phyloP scores from a whole-genome alignment of 2,113 vertebrate genomes.

The Romanogobio albipinnatus region DNA sequence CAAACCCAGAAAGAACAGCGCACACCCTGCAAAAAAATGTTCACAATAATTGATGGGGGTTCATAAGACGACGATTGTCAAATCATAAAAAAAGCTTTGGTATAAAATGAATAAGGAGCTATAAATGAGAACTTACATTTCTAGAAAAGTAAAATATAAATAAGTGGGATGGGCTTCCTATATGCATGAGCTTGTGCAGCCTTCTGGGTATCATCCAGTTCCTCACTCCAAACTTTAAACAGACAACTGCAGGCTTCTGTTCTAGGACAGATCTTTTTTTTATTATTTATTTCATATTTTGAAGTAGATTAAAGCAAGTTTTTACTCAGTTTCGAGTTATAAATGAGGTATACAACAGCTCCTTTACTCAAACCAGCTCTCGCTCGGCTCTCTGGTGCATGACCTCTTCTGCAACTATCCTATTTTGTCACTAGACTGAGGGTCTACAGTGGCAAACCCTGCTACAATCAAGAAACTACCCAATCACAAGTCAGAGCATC shows the following conservation, averaged over 20 bases:
- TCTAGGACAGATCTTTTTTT: slow-evolving; percentile 66
- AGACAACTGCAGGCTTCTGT: slow-evolving; percentile 84
- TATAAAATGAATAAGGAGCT: slow-evolving; percentile 28
- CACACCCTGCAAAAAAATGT: slow-evolving; percentile 49
- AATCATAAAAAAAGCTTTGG: slow-evolving; percentile 65
- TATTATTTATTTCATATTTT: slow-evolving; percentile 61
- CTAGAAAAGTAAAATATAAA: slow-evolving; percentile 1
- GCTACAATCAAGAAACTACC: slow-evolving; percentile 32
- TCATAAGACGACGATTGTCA: slow-evolving; percentile 71
- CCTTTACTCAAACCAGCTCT: slow-evolving; percentile 75
- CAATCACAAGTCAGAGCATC: slow-evolving; percentile 36
- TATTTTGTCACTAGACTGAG: slow-evolving; percentile 60
- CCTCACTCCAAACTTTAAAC: slow-evolving; percentile 74
- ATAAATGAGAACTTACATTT: slow-evolving; percentile 3
- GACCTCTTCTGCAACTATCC: slow-evolving; percentile 40
- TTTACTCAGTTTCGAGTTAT: slow-evolving; percentile 86
- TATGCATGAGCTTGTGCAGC: slow-evolving; percentile 47
- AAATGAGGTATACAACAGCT: slow-evolving; percentile 98
- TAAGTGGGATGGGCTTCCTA: neutral
- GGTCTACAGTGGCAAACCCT: slow-evolving; percentile 35
- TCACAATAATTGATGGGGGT: neutral
- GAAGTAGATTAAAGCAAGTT: slow-evolving; percentile 90
- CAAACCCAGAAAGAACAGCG: slow-evolving; percentile 37
- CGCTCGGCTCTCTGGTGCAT: slow-evolving; percentile 65
- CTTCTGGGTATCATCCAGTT: slow-evolving; percentile 55